These are phyloP conservation scores for Hyles lineata DNA, from an alignment of 2,888 invertebrate genomes.

Conservation along the genomic window DNA sequence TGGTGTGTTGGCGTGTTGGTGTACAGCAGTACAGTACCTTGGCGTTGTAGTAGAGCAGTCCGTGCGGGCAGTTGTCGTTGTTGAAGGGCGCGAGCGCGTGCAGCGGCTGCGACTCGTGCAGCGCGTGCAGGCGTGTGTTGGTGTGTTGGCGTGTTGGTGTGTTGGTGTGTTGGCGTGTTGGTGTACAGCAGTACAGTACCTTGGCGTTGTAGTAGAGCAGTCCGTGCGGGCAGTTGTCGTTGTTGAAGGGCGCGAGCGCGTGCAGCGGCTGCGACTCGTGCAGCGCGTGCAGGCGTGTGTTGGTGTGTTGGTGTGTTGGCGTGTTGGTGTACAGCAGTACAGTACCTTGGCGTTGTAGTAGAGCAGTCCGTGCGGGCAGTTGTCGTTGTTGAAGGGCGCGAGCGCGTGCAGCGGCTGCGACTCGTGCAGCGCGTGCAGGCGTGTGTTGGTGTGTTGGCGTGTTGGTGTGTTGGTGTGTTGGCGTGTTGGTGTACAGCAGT, in stretches of 20 bases:
- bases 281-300: slow-evolving; percentile 96
- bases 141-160: no score
- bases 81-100: slow-evolving; percentile 96
- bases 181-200: slow-evolving; percentile 63
- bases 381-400: slow-evolving; percentile 97
- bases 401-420: slow-evolving; percentile 88
- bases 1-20: no score
- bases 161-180: no score
- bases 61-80: slow-evolving; percentile 97
- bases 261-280: slow-evolving; percentile 86
- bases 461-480: no score
- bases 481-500: not conserved
- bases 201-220: slow-evolving; percentile 96
- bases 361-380: slow-evolving; percentile 97
- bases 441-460: no score
- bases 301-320: no score
- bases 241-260: slow-evolving; percentile 97
- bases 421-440: slow-evolving; percentile 94
- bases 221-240: slow-evolving; percentile 97
- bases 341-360: slow-evolving; percentile 94
- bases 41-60: slow-evolving; percentile 96
- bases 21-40: slow-evolving; percentile 79
- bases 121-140: slow-evolving; percentile 95
- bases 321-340: not conserved
- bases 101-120: slow-evolving; percentile 89